phyloP scores from a whole-genome alignment of 2,888 invertebrate species.

The Limnephilus marmoratus region DNA sequence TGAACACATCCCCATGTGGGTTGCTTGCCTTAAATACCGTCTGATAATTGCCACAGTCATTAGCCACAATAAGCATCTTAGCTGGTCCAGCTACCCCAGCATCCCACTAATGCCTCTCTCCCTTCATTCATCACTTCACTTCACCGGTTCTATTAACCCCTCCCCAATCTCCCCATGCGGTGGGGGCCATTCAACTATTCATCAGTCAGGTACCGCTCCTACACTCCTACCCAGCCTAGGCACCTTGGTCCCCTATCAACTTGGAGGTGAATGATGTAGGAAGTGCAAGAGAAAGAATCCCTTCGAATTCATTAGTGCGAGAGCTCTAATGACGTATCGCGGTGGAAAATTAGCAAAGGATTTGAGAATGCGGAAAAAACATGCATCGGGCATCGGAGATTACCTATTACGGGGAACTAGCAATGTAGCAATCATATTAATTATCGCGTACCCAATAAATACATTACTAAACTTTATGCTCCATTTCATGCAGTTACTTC shows the following conservation, averaged over 20 bases:
- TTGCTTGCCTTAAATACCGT: neutral
- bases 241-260: neutral
- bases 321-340: slow-evolving; percentile 25
- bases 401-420: neutral
- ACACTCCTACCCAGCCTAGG: neutral
- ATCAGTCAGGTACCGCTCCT: neutral
- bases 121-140: neutral
- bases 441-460: no score
- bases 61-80: slow-evolving; percentile 16
- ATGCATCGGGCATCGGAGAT: neutral
- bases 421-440: neutral
- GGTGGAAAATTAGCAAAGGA: neutral
- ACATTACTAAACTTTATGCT: no score
- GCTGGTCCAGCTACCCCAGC: neutral
- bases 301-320: slow-evolving; percentile 28
- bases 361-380: neutral
- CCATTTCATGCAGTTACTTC: no score
- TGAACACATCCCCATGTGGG: neutral
- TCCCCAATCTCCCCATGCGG: neutral
- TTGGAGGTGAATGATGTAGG: neutral
- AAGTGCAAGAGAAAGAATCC: neutral
- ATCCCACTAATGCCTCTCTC: neutral
- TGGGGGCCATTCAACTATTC: neutral
- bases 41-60: slow-evolving; percentile 33
- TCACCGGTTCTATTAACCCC: neutral